These are phyloP conservation scores for Eurosta solidaginis DNA, from an alignment of 1,140 invertebrate species.

Conservation along the genomic window DNA sequence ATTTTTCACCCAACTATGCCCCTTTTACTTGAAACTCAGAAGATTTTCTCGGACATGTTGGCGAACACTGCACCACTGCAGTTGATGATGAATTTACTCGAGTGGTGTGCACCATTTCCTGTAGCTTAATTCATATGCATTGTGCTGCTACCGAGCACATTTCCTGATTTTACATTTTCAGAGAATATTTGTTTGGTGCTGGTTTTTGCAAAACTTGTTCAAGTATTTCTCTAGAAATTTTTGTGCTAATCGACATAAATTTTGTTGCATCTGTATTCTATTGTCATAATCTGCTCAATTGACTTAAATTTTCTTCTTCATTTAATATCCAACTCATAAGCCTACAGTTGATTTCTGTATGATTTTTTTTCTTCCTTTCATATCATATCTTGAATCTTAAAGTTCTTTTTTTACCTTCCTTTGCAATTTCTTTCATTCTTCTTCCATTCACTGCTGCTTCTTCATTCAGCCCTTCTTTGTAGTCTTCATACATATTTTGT, in stretches of 20 bases:
- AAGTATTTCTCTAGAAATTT: neutral
- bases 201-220: no score
- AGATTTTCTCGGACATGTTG: slow-evolving; percentile 10
- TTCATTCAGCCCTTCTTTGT: neutral
- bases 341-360: neutral
- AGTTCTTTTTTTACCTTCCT: neutral
- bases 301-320: neutral
- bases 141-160: neutral
- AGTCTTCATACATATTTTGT: slow-evolving; percentile 6
- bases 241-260: neutral
- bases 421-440: neutral
- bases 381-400: neutral
- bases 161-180: neutral
- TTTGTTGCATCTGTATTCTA: neutral
- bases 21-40: neutral
- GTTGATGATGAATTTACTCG: neutral
- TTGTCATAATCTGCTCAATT: neutral
- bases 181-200: no score
- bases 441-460: neutral
- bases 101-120: neutral
- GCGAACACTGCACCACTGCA: neutral
- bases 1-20: neutral
- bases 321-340: neutral
- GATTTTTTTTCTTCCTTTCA: neutral
- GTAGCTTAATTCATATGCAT: slow-evolving; percentile 4